These are phyloP conservation scores for Corella eumyota DNA, from an alignment of 23 tunicate species.

Conservation along the genomic window DNA sequence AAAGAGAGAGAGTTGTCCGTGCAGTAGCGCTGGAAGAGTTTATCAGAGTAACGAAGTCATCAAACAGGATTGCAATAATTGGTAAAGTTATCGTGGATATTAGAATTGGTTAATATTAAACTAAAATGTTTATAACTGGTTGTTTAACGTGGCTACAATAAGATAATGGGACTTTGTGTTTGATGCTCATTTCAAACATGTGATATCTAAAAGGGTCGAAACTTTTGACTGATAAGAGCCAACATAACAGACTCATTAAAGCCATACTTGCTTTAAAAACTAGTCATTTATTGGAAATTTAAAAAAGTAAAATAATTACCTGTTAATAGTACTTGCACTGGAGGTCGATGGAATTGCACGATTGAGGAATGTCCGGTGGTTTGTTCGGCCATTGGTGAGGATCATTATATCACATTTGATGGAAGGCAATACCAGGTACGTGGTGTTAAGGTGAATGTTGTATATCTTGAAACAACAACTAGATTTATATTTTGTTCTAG, in stretches of 20 bases:
- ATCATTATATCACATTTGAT: slow-evolving; percentile 82
- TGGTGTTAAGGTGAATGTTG: not conserved
- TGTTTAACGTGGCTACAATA: too few species aligned
- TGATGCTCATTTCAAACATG: too few species aligned
- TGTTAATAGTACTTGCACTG: slow-evolving; percentile 51
- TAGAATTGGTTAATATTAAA: too few species aligned
- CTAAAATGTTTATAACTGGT: too few species aligned
- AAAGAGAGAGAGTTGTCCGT: slow-evolving; percentile 35
- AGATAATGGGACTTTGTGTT: too few species aligned
- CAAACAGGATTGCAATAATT: slow-evolving; percentile 76
- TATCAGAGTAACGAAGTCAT: slow-evolving; percentile 48
- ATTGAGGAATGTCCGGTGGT: slow-evolving; percentile 49
- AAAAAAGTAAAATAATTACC: too few species aligned
- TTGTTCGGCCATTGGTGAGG: slow-evolving; percentile 81
- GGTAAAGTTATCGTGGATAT: slow-evolving; percentile 42
- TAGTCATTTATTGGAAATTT: too few species aligned
- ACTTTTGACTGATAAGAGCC: too few species aligned
- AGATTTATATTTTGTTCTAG: slow-evolving; percentile 21
- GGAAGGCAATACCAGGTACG: slow-evolving; percentile 73
- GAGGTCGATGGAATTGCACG: slow-evolving; percentile 89
- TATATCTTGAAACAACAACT: not conserved
- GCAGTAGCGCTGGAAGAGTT: slow-evolving; percentile 37
- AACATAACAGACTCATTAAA: too few species aligned
- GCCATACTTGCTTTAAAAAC: too few species aligned
- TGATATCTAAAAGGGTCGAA: too few species aligned